A percentile compares a stretch with the other conserved stretches of the same genome.
phyloP scores from a whole-genome alignment of 2,797 vertebrate species.

The Chloroceryle inda region DNA sequence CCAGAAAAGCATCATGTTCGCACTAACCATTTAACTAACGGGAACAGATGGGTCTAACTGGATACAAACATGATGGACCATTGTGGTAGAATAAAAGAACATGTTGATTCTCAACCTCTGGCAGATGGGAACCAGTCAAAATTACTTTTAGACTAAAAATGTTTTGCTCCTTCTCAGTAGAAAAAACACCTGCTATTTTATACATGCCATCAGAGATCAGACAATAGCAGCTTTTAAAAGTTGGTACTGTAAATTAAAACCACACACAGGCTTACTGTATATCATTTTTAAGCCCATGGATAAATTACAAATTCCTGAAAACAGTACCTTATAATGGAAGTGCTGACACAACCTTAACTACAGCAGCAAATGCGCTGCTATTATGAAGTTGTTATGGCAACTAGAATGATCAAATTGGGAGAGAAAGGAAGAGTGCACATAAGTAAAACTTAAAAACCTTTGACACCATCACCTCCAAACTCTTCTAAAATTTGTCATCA shows the following conservation, averaged over 20 bases:
- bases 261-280: neutral
- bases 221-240: conserved; percentile 30
- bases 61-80: neutral
- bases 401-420: conserved; percentile 68
- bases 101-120: conserved; percentile 51
- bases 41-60: conserved; percentile 54
- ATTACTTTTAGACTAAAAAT: conserved; percentile 46
- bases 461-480: neutral
- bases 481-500: neutral
- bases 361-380: conserved; percentile 67
- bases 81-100: conserved; percentile 23
- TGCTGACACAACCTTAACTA: conserved; percentile 74
- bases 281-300: conserved; percentile 25
- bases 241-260: neutral
- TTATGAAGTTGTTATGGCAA: conserved; percentile 84
- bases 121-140: conserved; percentile 54
- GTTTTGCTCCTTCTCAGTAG: neutral
- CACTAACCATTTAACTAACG: conserved; percentile 25
- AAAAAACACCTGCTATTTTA: conserved; percentile 7
- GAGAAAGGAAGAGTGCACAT: conserved; percentile 28
- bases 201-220: neutral
- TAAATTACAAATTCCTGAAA: conserved; percentile 77
- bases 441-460: conserved; percentile 31
- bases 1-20: neutral
- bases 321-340: conserved; percentile 71